Evolutionary conservation across 2,888 invertebrate genomes (phyloP).

Genomic region (Melanotus villosus): DNA sequence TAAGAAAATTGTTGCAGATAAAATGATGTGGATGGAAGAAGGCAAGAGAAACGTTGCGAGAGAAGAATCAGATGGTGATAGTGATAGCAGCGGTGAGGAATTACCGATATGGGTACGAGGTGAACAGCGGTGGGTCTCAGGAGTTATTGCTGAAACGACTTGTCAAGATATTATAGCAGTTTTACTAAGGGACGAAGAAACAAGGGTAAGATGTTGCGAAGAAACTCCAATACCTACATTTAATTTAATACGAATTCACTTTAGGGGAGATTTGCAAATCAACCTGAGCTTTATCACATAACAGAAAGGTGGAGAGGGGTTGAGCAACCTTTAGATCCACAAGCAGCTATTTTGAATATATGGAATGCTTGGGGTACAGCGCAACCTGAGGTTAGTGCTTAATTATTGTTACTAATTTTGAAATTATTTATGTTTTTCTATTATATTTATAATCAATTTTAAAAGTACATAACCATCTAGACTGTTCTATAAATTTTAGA

Average conservation of each 20-base stretch:
- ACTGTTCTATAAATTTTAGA: no score
- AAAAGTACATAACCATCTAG: no score
- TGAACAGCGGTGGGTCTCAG: slow-evolving; percentile 85
- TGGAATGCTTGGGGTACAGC: slow-evolving; percentile 86
- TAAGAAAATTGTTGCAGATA: slow-evolving; percentile 16
- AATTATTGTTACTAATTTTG: slow-evolving; percentile 2
- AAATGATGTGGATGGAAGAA: slow-evolving; percentile 62
- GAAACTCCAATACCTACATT: neutral
- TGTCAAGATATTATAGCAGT: slow-evolving; percentile 85
- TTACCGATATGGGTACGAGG: slow-evolving; percentile 84
- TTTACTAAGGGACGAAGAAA: slow-evolving; percentile 73
- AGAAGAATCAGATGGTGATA: slow-evolving; percentile 63
- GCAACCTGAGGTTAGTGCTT: slow-evolving; percentile 74
- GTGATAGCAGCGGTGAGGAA: slow-evolving; percentile 76
- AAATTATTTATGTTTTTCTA: no score
- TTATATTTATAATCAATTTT: no score
- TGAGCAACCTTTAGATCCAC: slow-evolving; percentile 79
- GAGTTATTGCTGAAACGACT: slow-evolving; percentile 82
- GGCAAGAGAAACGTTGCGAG: slow-evolving; percentile 51
- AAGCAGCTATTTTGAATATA: slow-evolving; percentile 82
- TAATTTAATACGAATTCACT: slow-evolving; percentile 36
- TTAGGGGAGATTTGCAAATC: slow-evolving; percentile 64
- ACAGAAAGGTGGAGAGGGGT: slow-evolving; percentile 86
- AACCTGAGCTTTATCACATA: slow-evolving; percentile 74
- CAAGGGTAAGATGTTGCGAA: slow-evolving; percentile 58